phyloP scores from a whole-genome alignment of 2,113 vertebrate species.

The Glaucomys volans region DNA sequence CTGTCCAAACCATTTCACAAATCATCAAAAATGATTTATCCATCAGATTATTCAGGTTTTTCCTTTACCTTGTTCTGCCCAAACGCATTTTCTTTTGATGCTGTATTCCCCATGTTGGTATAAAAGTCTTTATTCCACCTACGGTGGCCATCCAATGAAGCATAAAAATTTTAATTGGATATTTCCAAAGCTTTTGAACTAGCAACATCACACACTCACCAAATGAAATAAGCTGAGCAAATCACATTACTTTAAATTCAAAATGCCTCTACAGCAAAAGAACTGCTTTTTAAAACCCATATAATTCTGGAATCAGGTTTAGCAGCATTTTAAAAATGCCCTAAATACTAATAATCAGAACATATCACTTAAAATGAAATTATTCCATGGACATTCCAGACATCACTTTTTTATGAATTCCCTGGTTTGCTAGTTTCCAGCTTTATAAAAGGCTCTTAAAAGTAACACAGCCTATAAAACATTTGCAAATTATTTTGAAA shows the following conservation, averaged over 20 bases:
- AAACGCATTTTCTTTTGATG: neutral
- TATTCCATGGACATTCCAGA: neutral
- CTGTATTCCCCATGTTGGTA: neutral
- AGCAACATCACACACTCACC: neutral
- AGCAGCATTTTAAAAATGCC: neutral
- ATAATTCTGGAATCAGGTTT: neutral
- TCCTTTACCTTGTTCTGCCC: neutral
- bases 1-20: neutral
- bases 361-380: neutral
- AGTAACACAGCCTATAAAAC: neutral
- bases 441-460: neutral
- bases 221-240: conserved; percentile 10
- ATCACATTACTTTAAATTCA: conserved; percentile 49
- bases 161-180: neutral
- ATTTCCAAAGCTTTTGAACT: conserved; percentile 42
- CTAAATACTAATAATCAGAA: neutral
- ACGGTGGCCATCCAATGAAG: neutral
- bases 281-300: neutral
- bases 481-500: neutral
- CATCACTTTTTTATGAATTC: neutral
- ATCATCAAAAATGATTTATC: neutral
- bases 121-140: neutral
- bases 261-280: neutral
- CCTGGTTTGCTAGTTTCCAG: neutral
- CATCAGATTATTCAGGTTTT: neutral